These are phyloP conservation scores for Diorhabda carinulata DNA, from an alignment of 1,140 invertebrate species.

Conservation along the genomic window DNA sequence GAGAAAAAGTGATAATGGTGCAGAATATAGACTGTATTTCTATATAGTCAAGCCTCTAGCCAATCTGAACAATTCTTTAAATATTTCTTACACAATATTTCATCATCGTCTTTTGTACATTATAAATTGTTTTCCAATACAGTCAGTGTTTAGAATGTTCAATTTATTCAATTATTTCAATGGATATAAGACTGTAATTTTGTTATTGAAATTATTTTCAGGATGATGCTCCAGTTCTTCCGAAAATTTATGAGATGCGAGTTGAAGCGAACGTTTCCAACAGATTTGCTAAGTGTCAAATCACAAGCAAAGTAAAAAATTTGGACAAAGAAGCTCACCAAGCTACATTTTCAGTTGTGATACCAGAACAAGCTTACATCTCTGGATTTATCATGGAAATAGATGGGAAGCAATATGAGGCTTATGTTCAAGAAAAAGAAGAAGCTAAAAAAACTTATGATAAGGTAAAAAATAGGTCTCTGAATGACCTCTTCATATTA, in stretches of 20 bases:
- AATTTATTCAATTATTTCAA: too few species aligned
- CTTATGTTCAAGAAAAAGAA: constrained; percentile 59
- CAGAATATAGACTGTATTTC: too few species aligned
- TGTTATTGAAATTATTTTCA: not conserved
- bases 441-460: constrained; percentile 63
- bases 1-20: too few species aligned
- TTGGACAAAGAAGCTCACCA: constrained; percentile 55
- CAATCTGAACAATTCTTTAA: too few species aligned
- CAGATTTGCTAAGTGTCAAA: constrained; percentile 58
- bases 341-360: constrained; percentile 56
- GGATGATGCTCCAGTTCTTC: constrained; percentile 11
- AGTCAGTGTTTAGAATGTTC: too few species aligned
- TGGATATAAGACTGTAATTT: too few species aligned
- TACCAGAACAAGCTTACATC: constrained; percentile 64
- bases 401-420: constrained; percentile 53
- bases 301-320: constrained; percentile 58
- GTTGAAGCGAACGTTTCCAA: constrained; percentile 56
- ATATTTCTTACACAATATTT: too few species aligned
- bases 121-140: too few species aligned
- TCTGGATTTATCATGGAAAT: constrained; percentile 61
- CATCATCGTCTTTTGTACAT: too few species aligned
- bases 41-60: too few species aligned
- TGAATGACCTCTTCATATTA: too few species aligned
- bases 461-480: constrained; percentile 44
- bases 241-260: constrained; percentile 51